phyloP scores from a whole-genome alignment of 1,140 invertebrate species.

The Eubasilissa regina region DNA sequence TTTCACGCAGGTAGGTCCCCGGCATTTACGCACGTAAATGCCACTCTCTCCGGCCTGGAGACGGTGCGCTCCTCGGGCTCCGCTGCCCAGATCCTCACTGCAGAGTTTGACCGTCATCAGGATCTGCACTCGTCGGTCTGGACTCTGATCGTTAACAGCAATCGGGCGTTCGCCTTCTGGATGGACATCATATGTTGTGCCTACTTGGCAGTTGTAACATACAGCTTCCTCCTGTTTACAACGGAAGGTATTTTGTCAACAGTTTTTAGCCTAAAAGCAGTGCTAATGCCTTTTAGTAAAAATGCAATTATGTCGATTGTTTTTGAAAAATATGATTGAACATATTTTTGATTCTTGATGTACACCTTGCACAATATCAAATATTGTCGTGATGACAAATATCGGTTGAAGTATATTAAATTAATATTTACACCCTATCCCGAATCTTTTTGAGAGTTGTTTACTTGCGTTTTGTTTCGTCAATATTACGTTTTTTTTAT shows the following conservation, averaged over 20 bases:
- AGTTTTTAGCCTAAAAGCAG: background rate
- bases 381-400: too few relatives aligned
- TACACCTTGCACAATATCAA: too few relatives aligned
- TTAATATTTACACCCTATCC: too few relatives aligned
- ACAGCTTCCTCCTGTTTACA: conserved; percentile 73
- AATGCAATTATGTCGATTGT: background rate
- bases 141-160: conserved; percentile 79
- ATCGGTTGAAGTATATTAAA: too few relatives aligned
- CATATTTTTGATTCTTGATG: too few relatives aligned
- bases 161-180: conserved; percentile 76
- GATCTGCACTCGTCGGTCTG: conserved; percentile 82
- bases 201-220: conserved; percentile 74
- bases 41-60: conserved; percentile 85
- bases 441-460: too few relatives aligned
- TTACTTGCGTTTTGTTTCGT: too few relatives aligned
- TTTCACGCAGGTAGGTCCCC: conserved; percentile 79
- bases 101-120: conserved; percentile 77
- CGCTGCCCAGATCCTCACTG: conserved; percentile 75
- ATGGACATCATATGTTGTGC: conserved; percentile 81
- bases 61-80: conserved; percentile 84
- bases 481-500: too few relatives aligned
- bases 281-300: background rate
- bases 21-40: conserved; percentile 87
- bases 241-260: conserved; percentile 61
- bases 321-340: background rate